A percentile compares a stretch with the other conserved stretches of the same genome.
phyloP scores from a whole-genome alignment of 2,888 invertebrate species.

The Amblyjoppa fuscipennis region DNA sequence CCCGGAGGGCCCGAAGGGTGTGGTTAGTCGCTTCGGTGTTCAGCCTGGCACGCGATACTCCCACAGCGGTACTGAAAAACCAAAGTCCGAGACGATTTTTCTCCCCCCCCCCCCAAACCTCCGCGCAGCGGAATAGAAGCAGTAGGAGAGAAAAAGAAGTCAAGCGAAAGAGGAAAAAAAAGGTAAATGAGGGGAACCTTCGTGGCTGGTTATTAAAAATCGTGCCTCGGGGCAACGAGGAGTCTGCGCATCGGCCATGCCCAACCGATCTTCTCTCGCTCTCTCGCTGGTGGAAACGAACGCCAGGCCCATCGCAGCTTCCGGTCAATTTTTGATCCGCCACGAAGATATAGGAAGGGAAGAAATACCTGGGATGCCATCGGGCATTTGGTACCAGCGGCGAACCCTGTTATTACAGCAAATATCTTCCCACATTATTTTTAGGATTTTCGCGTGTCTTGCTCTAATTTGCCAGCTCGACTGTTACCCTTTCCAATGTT shows the following conservation, averaged over 20 bases:
- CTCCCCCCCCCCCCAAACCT: neutral
- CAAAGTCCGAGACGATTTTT: constrained; percentile 3
- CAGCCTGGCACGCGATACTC: constrained; percentile 72
- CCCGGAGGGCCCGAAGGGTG: constrained; percentile 67
- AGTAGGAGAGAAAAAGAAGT: constrained; percentile 15
- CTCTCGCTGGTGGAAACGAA: constrained; percentile 14
- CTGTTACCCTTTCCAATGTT: constrained; percentile 33
- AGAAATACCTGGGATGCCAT: constrained; percentile 74
- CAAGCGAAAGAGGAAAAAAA: neutral
- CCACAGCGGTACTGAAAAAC: constrained; percentile 66
- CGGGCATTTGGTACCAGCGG: constrained; percentile 64
- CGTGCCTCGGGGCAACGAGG: constrained; percentile 65
- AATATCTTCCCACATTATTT: constrained; percentile 81
- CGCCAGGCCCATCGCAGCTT: constrained; percentile 50
- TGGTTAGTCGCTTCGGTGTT: constrained; percentile 63
- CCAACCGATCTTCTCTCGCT: constrained; percentile 62
- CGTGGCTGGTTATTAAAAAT: constrained; percentile 77
- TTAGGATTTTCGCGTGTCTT: constrained; percentile 76
- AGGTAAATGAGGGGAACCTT: constrained; percentile 22
- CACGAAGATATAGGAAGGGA: constrained; percentile 35
- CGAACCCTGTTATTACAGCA: constrained; percentile 74
- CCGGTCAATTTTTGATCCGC: constrained; percentile 74
- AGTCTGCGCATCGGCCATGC: constrained; percentile 57
- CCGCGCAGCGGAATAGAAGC: constrained; percentile 23
- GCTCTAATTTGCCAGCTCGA: constrained; percentile 75